Percentiles rank a stretch among this genome's conserved stretches.
phyloP scores from a whole-genome alignment of 2,888 invertebrate species.

The Enchytraeus crypticus region DNA sequence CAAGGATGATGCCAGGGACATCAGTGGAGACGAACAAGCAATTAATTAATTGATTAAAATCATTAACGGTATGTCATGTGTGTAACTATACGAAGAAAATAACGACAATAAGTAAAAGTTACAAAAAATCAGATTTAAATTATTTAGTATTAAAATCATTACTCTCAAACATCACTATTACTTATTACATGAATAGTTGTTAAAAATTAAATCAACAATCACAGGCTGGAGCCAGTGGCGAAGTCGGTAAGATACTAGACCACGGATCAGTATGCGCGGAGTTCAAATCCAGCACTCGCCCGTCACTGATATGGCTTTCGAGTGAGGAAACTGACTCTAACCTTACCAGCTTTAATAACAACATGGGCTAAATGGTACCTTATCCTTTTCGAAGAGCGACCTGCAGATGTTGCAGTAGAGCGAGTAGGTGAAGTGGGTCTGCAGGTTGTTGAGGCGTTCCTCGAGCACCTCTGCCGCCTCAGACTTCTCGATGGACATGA shows the following conservation, averaged over 20 bases:
- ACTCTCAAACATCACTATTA: background rate
- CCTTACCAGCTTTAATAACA: background rate
- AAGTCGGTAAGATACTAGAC: too few relatives aligned
- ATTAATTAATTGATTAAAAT: background rate
- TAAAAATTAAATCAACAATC: background rate
- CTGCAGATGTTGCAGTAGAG: slow-evolving; percentile 51
- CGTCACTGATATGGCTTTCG: too few relatives aligned
- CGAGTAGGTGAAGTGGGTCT: slow-evolving; percentile 50
- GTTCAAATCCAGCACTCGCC: too few relatives aligned
- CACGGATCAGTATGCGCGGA: too few relatives aligned
- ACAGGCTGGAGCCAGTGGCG: too few relatives aligned
- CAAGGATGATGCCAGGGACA: too few relatives aligned
- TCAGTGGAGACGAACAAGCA: too few relatives aligned
- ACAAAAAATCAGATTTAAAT: background rate
- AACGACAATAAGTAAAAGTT: background rate
- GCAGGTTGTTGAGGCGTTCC: slow-evolving; percentile 42
- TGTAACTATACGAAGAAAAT: too few relatives aligned
- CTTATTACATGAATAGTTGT: background rate
- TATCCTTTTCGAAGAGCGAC: slow-evolving; percentile 52
- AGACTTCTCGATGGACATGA: slow-evolving; percentile 50
- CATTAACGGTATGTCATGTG: too few relatives aligned
- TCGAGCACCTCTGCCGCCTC: slow-evolving; percentile 46
- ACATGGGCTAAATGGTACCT: slow-evolving; percentile 32
- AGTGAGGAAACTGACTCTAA: too few relatives aligned
- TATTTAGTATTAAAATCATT: background rate